phyloP scores from a whole-genome alignment of 2,113 vertebrate genomes.

The Trogon melanurus region DNA sequence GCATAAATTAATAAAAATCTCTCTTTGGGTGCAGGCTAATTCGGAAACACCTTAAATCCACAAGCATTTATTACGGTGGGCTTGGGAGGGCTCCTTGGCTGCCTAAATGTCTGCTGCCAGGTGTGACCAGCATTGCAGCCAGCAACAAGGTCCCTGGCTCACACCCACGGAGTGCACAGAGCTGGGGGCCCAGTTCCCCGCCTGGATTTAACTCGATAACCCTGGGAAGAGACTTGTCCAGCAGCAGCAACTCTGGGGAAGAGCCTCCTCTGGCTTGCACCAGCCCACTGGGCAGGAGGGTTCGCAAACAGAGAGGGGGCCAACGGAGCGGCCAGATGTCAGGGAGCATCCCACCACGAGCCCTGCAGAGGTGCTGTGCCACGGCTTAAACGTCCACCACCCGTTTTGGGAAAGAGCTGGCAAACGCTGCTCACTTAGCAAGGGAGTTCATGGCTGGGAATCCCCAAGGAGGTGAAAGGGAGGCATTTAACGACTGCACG shows the following conservation, averaged over 20 bases:
- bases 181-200: not conserved
- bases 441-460: accelerated
- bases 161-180: not conserved
- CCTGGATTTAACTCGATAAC: not conserved
- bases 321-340: accelerated
- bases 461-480: not conserved
- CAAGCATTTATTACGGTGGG: not conserved
- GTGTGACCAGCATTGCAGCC: not conserved
- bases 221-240: not conserved
- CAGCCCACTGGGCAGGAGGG: not conserved
- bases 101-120: not conserved
- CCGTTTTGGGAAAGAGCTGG: not conserved
- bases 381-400: not conserved
- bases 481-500: accelerated
- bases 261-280: not conserved
- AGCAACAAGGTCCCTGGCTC: not conserved
- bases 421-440: not conserved
- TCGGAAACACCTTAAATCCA: not conserved
- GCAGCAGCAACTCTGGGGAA: accelerated
- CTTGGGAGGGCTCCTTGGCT: not conserved
- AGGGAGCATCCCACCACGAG: not conserved
- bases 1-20: not conserved
- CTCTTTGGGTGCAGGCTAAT: not conserved
- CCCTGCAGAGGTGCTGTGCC: not conserved
- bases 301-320: not conserved